phyloP scores from a whole-genome alignment of 1,140 invertebrate species.

The Drosophila prosaltans region DNA sequence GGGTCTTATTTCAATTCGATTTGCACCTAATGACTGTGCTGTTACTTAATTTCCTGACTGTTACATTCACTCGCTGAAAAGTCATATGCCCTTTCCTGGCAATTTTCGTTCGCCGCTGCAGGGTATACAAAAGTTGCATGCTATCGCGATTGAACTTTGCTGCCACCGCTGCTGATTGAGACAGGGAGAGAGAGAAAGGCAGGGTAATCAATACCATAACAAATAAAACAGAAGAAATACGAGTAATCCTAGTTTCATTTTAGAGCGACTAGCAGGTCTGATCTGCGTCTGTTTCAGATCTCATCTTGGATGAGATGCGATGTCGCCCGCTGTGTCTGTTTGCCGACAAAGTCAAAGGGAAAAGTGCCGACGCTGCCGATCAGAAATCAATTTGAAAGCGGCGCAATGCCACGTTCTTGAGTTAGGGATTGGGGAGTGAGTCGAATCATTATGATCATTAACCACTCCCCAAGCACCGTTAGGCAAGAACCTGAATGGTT shows the following conservation, averaged over 20 bases:
- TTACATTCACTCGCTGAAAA: slow-evolving; percentile 55
- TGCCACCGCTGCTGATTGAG: slow-evolving; percentile 56
- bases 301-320: slow-evolving; percentile 15
- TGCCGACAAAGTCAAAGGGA: slow-evolving; percentile 78
- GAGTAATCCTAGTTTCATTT: slow-evolving; percentile 51
- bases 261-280: slow-evolving; percentile 38
- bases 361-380: slow-evolving; percentile 48
- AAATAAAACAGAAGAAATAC: slow-evolving; percentile 38
- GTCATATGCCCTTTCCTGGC: slow-evolving; percentile 62
- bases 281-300: slow-evolving; percentile 38
- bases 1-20: slow-evolving; percentile 31
- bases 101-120: slow-evolving; percentile 45
- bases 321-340: slow-evolving; percentile 62
- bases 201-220: slow-evolving; percentile 63
- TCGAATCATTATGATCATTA: slow-evolving; percentile 7
- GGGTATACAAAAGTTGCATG: slow-evolving; percentile 55
- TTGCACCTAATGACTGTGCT: slow-evolving; percentile 22
- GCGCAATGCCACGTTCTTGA: slow-evolving; percentile 48
- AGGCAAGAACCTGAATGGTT: slow-evolving; percentile 28
- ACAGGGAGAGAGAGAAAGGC: slow-evolving; percentile 17
- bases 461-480: slow-evolving; percentile 54
- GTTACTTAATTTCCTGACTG: slow-evolving; percentile 43
- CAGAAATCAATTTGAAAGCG: slow-evolving; percentile 67
- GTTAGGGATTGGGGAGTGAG: slow-evolving; percentile 20
- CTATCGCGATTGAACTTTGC: slow-evolving; percentile 78